A percentile compares a stretch with the other conserved stretches of the same genome.
These are phyloP conservation scores for Bergia puertoricense DNA, from an alignment of 92 coral and sea anemone genomes.

Conservation along the genomic window DNA sequence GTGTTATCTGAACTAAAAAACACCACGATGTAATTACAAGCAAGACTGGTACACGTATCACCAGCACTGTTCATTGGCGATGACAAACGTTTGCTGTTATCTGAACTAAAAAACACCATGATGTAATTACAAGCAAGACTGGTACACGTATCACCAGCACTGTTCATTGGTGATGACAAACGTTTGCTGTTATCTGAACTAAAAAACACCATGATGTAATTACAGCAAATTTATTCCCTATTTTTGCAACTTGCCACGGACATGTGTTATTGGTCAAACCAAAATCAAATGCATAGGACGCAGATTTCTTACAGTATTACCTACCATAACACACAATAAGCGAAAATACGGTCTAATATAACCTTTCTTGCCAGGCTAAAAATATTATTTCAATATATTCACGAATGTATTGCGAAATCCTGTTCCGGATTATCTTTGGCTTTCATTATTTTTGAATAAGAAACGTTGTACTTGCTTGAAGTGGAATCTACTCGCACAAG, in stretches of 20 bases:
- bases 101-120: neutral
- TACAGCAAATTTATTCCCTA: neutral
- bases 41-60: too few species aligned
- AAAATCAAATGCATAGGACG: neutral
- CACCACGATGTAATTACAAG: neutral
- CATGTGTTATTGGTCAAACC: neutral
- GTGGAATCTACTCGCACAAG: neutral
- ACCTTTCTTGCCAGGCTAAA: constrained; percentile 15
- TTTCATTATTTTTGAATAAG: constrained; percentile 14
- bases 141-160: too few species aligned
- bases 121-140: neutral
- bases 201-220: neutral
- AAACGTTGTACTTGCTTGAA: neutral
- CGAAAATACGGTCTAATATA: neutral
- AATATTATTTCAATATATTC: constrained; percentile 13
- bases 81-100: neutral
- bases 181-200: neutral
- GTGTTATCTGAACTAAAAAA: neutral
- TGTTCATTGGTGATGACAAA: neutral
- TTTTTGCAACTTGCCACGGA: neutral
- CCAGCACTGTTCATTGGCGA: neutral
- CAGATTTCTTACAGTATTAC: neutral
- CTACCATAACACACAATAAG: neutral
- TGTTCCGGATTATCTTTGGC: constrained; percentile 2
- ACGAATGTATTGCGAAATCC: constrained; percentile 18